These are phyloP conservation scores for Rosalia funebris DNA, from an alignment of 2,888 invertebrate genomes.

Conservation along the genomic window DNA sequence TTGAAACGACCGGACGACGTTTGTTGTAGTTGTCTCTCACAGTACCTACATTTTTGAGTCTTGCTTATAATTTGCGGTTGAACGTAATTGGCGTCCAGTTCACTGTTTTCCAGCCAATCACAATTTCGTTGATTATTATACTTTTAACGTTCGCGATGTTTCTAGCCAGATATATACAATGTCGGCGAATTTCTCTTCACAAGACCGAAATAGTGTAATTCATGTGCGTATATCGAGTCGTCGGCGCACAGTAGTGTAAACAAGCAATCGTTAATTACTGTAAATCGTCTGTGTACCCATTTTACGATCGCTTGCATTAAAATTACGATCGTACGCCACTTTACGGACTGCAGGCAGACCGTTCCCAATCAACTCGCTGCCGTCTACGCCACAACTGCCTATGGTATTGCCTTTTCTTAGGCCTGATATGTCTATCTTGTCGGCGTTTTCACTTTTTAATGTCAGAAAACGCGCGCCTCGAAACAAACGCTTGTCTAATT, in stretches of 20 bases:
- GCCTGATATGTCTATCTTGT: constrained; percentile 21
- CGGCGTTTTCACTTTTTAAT: constrained; percentile 22
- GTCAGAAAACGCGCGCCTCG: constrained; percentile 11
- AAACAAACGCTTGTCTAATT: constrained; percentile 1
- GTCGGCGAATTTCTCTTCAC: constrained; percentile 17
- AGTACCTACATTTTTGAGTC: no score
- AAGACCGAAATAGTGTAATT: constrained; percentile 26
- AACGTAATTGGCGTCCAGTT: no score
- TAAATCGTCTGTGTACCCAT: constrained; percentile 52
- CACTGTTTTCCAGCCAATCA: no score
- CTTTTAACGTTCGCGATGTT: not conserved
- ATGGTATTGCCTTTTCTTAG: constrained; percentile 19
- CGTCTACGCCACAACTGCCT: constrained; percentile 10
- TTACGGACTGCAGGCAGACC: constrained; percentile 38
- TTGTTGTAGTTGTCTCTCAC: no score
- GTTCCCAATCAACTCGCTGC: constrained; percentile 16
- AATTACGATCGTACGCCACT: constrained; percentile 54
- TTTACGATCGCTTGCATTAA: constrained; percentile 57
- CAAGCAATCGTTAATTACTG: constrained; percentile 55
- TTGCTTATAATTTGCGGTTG: no score
- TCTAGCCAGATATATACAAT: not conserved
- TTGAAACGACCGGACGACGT: no score
- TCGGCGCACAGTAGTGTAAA: constrained; percentile 46
- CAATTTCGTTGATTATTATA: no score
- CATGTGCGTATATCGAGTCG: constrained; percentile 27